These are phyloP conservation scores for Peromyscus polionotus DNA, from an alignment of 2,113 vertebrate genomes.

Conservation along the genomic window DNA sequence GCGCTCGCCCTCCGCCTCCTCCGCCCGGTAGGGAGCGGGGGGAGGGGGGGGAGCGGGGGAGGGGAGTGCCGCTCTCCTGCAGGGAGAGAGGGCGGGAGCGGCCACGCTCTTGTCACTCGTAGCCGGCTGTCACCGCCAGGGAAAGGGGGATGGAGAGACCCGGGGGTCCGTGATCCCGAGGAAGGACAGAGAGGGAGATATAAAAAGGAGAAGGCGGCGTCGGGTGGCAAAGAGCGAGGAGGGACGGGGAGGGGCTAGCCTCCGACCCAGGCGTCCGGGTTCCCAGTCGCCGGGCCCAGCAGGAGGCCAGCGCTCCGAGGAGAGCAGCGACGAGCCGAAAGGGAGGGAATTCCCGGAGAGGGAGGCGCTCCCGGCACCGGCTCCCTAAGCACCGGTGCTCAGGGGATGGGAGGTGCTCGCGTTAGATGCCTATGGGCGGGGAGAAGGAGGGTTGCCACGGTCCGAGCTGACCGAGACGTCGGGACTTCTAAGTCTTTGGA, in stretches of 20 bases:
- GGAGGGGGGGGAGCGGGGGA: conserved; percentile 73
- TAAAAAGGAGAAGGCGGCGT: background rate
- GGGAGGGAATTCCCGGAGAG: conserved; percentile 42
- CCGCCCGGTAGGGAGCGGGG: conserved; percentile 44
- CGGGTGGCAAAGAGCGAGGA: background rate
- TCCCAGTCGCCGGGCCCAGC: background rate
- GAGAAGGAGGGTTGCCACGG: background rate
- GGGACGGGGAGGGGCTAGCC: background rate
- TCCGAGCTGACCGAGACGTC: background rate
- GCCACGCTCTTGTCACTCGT: conserved; percentile 72
- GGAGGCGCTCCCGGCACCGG: conserved; percentile 13
- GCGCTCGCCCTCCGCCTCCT: conserved; percentile 61
- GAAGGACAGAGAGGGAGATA: background rate
- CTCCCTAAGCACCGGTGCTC: conserved; percentile 23
- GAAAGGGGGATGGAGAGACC: conserved; percentile 60
- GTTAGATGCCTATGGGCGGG: background rate
- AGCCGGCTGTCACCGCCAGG: conserved; percentile 86
- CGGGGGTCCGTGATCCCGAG: conserved; percentile 38
- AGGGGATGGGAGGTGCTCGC: conserved; percentile 32
- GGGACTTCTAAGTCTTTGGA: background rate
- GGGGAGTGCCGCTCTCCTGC: conserved; percentile 62
- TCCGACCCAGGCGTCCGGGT: background rate
- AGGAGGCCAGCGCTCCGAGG: background rate
- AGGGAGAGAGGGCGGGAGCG: conserved; percentile 44
- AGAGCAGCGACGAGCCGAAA: background rate